Percentiles rank a stretch among this genome's conserved stretches.
Evolutionary conservation across 2,797 vertebrate genomes (phyloP).

Genomic region (Typhlichthys eigenmanni): DNA sequence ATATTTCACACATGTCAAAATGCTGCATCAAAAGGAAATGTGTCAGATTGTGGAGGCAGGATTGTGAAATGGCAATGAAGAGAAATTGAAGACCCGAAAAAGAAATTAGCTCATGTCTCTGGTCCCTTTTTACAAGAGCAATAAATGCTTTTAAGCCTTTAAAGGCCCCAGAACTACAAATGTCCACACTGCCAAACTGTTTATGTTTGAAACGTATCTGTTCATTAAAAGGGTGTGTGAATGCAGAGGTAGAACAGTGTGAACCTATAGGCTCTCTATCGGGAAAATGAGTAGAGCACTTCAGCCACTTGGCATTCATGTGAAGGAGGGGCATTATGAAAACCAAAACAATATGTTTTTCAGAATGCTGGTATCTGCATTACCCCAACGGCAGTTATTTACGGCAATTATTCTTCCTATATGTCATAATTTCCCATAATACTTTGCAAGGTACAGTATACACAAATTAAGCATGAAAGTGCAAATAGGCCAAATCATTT

Average conservation of each 20-base stretch:
- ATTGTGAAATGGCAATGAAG: constrained; percentile 7
- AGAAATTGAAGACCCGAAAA: constrained; percentile 18
- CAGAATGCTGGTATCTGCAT: no score
- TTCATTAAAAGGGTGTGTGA: no score
- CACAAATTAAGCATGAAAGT: constrained; percentile 67
- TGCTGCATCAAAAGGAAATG: constrained; percentile 10
- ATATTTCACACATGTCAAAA: no score
- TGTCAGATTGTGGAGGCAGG: constrained; percentile 1
- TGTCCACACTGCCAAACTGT: no score
- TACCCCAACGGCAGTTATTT: no score
- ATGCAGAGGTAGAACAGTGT: neutral
- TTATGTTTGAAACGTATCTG: no score
- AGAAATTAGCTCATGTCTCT: neutral
- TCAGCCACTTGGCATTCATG: no score
- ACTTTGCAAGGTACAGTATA: constrained; percentile 50
- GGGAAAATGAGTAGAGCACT: no score
- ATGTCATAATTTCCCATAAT: constrained; percentile 60
- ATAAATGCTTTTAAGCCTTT: neutral
- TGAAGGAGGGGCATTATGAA: no score
- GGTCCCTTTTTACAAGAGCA: neutral
- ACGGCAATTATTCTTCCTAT: constrained; percentile 15
- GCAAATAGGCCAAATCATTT: constrained; percentile 51
- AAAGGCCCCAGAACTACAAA: neutral
- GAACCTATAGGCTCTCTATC: neutral
- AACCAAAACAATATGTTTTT: no score